Conservation (phyloP, 2,113 vertebrate species). For the Antennarius striatus region DNA sequence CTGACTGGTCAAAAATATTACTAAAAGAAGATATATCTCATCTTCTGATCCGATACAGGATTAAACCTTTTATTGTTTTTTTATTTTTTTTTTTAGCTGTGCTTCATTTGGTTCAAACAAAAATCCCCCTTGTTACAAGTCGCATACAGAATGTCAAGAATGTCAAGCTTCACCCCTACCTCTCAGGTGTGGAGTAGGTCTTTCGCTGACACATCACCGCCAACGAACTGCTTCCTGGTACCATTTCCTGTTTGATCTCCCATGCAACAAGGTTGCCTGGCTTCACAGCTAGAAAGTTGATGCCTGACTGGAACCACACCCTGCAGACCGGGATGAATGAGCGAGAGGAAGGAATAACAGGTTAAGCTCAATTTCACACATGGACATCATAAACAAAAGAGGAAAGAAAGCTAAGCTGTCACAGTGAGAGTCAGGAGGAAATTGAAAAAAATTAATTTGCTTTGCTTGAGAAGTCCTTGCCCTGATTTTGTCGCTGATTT, state of each 20-base stretch:
- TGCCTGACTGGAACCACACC: slow-evolving; percentile 87
- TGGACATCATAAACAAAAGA: slow-evolving; percentile 32
- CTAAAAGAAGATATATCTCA: too few species aligned
- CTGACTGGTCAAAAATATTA: too few species aligned
- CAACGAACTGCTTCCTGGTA: slow-evolving; percentile 78
- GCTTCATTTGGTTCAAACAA: too few species aligned
- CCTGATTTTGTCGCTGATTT: slow-evolving; percentile 50
- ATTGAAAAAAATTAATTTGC: slow-evolving; percentile 46
- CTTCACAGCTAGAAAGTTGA: slow-evolving; percentile 86
- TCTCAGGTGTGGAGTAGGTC: slow-evolving; percentile 74
- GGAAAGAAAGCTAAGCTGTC: slow-evolving; percentile 20
- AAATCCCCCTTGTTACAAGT: too few species aligned
- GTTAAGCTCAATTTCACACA: slow-evolving; percentile 46
- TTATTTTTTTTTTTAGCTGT: too few species aligned
- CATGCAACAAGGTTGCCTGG: slow-evolving; percentile 87
- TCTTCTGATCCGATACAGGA: too few species aligned
- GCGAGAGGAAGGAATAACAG: background rate
- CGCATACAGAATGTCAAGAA: too few species aligned
- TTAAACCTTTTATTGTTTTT: too few species aligned
- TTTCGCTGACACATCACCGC: slow-evolving; percentile 88
- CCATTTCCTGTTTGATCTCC: slow-evolving; percentile 92
- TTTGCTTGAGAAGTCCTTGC: slow-evolving; percentile 40
- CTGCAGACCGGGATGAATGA: slow-evolving; percentile 69
- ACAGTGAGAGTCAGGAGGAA: slow-evolving; percentile 36
- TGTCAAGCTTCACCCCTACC: slow-evolving; percentile 75